Base-by-base conservation (phyloP, 2,113 vertebrate genomes). In the Megaceryle torquata region DNA sequence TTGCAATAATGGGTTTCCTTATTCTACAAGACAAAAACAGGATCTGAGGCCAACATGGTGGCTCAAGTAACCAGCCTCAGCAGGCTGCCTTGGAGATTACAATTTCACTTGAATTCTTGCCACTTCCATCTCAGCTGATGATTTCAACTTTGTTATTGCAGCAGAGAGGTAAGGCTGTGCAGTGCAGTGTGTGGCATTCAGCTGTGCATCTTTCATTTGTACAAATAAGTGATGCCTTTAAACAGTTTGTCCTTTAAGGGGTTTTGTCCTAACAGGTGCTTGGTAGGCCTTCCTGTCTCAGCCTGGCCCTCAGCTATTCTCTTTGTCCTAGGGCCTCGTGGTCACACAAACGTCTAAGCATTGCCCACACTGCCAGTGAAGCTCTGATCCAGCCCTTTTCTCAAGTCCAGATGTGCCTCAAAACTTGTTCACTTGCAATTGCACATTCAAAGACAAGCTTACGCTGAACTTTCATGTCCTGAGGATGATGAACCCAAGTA, bases 1-100 rank as follows among this genome's bases (percentile, higher is more conserved):
- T 97, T 96, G 96, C 89, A 97, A 98, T 97, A 98, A 98, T 97
- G 93, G 96, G 93, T 95, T 98, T 97, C 97, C 98, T 98, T 98
- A 95, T 97, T 97, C 96, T 88, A 86, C 97, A 97, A 97, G 97
- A 98, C 97, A 98, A 97, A 98, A 98, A 97, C 95, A 94, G 94
- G 83, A 82, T 87, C 65, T 93, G 0, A 1, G 96, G 98, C 96
- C 98, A 98, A 79, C 74, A 95, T 97, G 96, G 97, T 96, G 96
- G 97, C 97, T 98, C 82, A 56, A 93, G 94, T 91, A 97, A 97
- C 94, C 85, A 90, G 95, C 91, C 96, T 95, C 95, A 39, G 89
- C 93, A 92, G 97, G 93, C 95, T 81, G 46, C 37, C 48, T 77
- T 68, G 71, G 77, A 84, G 90, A 90, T 89, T 93, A 72, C 88